Conservation (phyloP, 2,797 vertebrate genomes). For the Calcarius lapponicus region DNA sequence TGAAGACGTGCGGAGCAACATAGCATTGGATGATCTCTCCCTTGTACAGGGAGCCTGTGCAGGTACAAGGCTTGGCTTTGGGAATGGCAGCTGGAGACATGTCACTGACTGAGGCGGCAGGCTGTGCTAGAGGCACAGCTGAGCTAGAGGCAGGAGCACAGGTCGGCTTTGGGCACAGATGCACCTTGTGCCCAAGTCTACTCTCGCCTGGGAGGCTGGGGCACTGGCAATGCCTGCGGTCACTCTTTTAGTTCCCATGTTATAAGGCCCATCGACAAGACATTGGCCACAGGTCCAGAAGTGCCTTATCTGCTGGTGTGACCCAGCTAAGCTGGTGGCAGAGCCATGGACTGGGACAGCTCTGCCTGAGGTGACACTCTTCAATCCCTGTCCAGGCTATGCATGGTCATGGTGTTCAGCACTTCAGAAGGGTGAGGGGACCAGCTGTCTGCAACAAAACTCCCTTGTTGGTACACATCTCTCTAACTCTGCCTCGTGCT, state of each 20-base stretch:
- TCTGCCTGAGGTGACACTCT: background rate
- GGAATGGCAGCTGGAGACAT: too few species aligned
- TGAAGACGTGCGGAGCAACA: conserved; percentile 37
- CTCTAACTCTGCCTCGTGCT: background rate
- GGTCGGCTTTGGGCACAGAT: too few species aligned
- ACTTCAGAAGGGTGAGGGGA: background rate
- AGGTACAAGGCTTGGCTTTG: background rate
- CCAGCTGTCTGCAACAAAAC: too few species aligned
- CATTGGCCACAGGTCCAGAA: background rate
- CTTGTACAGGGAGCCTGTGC: background rate
- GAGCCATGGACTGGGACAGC: background rate
- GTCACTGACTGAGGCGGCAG: too few species aligned
- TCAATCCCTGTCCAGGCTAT: too few species aligned
- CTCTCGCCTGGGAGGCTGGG: too few species aligned
- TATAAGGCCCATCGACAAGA: background rate
- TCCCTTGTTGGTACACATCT: background rate
- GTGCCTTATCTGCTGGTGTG: background rate
- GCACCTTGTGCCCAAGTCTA: too few species aligned
- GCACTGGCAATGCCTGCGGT: too few species aligned
- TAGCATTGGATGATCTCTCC: background rate
- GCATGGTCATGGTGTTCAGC: background rate
- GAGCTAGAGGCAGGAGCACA: too few species aligned
- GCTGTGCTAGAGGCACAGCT: too few species aligned
- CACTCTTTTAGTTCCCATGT: background rate
- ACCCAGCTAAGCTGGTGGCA: background rate